A percentile compares a stretch with the other conserved stretches of the same genome.
These are phyloP conservation scores for Pogonomyrmex californicus DNA, from an alignment of 1,140 invertebrate genomes.

Conservation along the genomic window DNA sequence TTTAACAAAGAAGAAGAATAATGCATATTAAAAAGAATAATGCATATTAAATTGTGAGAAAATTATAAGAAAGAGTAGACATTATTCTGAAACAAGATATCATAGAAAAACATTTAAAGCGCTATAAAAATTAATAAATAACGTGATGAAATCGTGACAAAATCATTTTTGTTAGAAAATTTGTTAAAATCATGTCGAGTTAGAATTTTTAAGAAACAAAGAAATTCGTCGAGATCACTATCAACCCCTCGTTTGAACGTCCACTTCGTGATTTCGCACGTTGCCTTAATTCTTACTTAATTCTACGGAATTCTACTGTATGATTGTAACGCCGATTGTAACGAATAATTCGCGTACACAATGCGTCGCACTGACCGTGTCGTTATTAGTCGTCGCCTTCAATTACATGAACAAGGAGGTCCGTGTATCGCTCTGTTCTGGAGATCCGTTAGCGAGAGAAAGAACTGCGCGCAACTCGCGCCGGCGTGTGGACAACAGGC, in stretches of 20 bases:
- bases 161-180: background rate
- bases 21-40: background rate
- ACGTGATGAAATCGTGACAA: background rate
- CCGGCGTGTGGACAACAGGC: background rate
- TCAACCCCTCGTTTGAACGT: background rate
- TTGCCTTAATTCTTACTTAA: background rate
- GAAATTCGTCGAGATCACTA: background rate
- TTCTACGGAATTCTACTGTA: slow-evolving; percentile 2
- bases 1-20: background rate
- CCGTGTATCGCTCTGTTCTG: background rate
- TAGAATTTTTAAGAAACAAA: background rate
- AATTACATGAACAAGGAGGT: slow-evolving; percentile 76
- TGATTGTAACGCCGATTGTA: background rate
- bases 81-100: background rate
- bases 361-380: slow-evolving; percentile 69
- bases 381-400: slow-evolving; percentile 35
- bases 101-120: background rate
- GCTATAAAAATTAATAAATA: slow-evolving; percentile 5
- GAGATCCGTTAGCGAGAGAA: slow-evolving; percentile 54
- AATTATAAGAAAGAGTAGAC: background rate
- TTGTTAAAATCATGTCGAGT: background rate
- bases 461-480: background rate
- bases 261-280: background rate
- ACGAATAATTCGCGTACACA: slow-evolving; percentile 5
- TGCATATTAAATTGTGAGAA: background rate